Conservation (phyloP, 1,140 invertebrate species). For the Ganaspis sp. region DNA sequence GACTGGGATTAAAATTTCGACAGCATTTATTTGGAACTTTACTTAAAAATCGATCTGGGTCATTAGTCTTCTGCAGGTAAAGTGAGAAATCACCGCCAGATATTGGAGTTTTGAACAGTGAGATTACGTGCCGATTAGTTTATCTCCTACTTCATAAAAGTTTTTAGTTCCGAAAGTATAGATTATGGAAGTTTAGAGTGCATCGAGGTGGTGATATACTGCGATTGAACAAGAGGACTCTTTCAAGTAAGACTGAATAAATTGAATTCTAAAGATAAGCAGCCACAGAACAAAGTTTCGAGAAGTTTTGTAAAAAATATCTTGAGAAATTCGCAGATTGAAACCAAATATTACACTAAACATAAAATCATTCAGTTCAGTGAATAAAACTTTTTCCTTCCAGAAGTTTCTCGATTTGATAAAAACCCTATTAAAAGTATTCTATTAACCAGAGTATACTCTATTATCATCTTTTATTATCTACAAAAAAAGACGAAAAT, state of each 20-base stretch:
- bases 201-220: slow-evolving; percentile 17
- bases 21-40: background rate
- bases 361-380: too few relatives aligned
- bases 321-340: background rate
- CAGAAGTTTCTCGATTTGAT: background rate
- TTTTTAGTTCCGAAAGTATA: slow-evolving; percentile 11
- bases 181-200: slow-evolving; percentile 17
- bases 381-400: too few relatives aligned
- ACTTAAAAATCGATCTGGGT: background rate
- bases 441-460: background rate
- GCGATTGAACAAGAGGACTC: background rate
- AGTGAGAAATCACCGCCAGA: background rate
- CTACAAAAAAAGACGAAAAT: too few relatives aligned
- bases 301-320: background rate
- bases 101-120: background rate
- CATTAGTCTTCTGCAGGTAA: background rate
- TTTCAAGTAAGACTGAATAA: slow-evolving; percentile 15
- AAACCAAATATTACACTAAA: background rate
- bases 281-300: background rate
- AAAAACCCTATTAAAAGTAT: background rate
- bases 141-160: slow-evolving; percentile 8
- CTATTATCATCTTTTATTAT: background rate
- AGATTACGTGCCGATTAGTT: slow-evolving; percentile 23
- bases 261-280: slow-evolving; percentile 28
- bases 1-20: too few relatives aligned